Evolutionary conservation across 2,888 invertebrate genomes (phyloP).

Genomic region (Melangyna quadrimaculata): DNA sequence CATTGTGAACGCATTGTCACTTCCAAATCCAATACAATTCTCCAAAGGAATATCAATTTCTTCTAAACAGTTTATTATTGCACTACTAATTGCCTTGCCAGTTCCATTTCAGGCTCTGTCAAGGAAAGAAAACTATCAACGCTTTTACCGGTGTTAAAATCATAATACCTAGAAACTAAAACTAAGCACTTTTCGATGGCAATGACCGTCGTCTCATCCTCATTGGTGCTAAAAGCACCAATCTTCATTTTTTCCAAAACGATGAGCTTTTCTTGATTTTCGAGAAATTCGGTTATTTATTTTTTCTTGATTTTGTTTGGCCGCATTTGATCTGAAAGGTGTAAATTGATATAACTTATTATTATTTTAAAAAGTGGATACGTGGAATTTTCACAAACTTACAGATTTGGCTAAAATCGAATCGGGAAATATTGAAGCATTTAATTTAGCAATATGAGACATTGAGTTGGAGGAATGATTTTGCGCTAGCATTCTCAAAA

Average conservation of each 20-base stretch:
- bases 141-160: neutral
- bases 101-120: constrained; percentile 1
- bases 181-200: constrained; percentile 3
- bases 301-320: neutral
- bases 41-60: neutral
- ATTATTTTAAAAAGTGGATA: no score
- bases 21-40: neutral
- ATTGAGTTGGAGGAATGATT: neutral
- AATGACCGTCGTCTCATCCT: constrained; percentile 2
- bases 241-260: neutral
- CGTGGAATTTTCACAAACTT: no score
- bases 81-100: neutral
- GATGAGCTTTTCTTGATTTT: neutral
- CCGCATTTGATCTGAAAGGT: neutral
- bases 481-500: neutral
- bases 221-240: neutral
- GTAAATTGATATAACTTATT: neutral
- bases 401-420: neutral
- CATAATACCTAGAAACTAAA: neutral
- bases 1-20: neutral
- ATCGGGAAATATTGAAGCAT: neutral
- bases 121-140: neutral
- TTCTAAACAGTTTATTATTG: neutral
- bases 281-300: neutral
- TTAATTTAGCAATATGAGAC: neutral